Evolutionary conservation across 2,113 vertebrate species (phyloP), one percentile per base, ranked within the genome.

Genomic region (Lepus timidus): DNA sequence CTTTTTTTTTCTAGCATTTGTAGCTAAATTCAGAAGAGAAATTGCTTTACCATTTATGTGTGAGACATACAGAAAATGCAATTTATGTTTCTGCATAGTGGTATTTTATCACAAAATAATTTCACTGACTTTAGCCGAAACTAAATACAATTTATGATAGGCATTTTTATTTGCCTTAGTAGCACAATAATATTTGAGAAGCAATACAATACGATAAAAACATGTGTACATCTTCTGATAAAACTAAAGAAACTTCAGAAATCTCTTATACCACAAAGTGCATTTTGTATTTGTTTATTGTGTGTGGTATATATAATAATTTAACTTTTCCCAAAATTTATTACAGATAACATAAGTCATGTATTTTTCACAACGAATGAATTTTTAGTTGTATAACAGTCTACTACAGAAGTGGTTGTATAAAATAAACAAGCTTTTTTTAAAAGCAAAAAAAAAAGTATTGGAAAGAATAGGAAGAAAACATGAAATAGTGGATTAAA

Each of bases 61-160:
- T 92, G 91, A 79, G 51, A 94, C 8, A 65, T 67, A 79, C 36
- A 87, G 82, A 74, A 93, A 64, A 55, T 44, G 10, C 83, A 92
- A 87, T 75, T 44, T 92, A 83, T 74, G 75, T 96, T 94, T 49
- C 51, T 52, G 2, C 10, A 49, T 51, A 16, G 39, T 80, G 58
- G 25, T 62, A 78, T 91, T 97, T 96, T 96, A 83, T 92, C n/a
- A 71, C 23, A n/a, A 23, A 86, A 87, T 91, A 91, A 82, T 92
- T 93, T 91, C 29, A 58, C 36, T 92, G 86, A 75, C 10, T 83
- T 2, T 88, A 83, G 70, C 52, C 86, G 75, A 93, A 95, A 91
- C 36, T 86, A 89, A 81, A 16, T n/a, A 16, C 49, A 1, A 71
- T 73, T 92, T 86, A 81, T 84, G 52, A 64, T 76, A 17, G 68